Evolutionary conservation across 2,797 vertebrate species (phyloP), one percentile per base, ranked within the genome.

Genomic region (Oryzias dopingdopingensis): DNA sequence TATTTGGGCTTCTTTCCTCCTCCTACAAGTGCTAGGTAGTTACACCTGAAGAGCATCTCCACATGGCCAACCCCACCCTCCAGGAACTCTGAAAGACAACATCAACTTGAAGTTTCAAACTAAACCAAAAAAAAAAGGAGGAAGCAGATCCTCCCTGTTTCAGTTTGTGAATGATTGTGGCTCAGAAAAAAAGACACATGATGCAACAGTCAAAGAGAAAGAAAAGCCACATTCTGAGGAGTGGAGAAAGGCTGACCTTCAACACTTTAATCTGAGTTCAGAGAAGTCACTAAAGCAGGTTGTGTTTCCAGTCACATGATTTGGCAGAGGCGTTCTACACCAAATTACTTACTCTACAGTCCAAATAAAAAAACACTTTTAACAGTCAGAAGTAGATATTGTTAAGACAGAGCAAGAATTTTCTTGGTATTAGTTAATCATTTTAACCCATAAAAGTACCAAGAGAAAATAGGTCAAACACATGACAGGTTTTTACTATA

Each of bases 1-100:
- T 98, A 99, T 68, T 99, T 99, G 0, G 97, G 96, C 81, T 98
- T 99, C 72, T 98, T 98, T 46, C 97, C 96, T 79, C 97, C 97
- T 71, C 97, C 97, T 24, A 99, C 97, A 4, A 99, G 89, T 2
- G 97, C 97, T 73, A 99, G 90, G 73, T 99, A 99, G 89, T 99
- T 99, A 88, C 97, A 99, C 69, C 97, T 93, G 52, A 99, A 99
- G 54, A 99, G 82, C 97, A 99, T 99, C 83, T 99, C 97, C 4
- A 99, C 95, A 0, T 98, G 97, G 80, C 96, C 95, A 0, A 99
- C 91, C 15, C 97, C 97, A 6, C 97, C 97, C 86, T 98, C 96
- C 48, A 96, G 86, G 85, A 99, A 99, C 82, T 99, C 96, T 98
- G 93, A 54, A 91, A 82, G 50, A 16, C 42, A 70, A 29, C 10